phyloP scores from a whole-genome alignment of 2,797 vertebrate species.

The Sphaeramia orbicularis region DNA sequence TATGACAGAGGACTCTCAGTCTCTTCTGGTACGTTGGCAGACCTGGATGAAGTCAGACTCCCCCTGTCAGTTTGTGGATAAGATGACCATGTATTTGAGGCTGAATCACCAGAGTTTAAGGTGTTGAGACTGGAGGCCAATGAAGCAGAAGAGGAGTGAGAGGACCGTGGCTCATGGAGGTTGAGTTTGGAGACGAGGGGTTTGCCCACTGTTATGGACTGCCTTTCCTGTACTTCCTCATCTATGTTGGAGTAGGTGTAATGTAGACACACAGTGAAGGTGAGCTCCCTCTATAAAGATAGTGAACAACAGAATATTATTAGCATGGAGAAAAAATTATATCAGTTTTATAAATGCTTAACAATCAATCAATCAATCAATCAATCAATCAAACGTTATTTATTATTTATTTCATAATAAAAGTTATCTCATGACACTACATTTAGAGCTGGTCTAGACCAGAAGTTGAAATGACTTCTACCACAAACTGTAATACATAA shows the following conservation, averaged over 20 bases:
- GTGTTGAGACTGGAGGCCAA: slow-evolving; percentile 61
- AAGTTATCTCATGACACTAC: too few species aligned
- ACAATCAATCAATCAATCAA: too few species aligned
- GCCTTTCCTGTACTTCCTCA: slow-evolving; percentile 86
- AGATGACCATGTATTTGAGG: slow-evolving; percentile 54
- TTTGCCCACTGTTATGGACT: slow-evolving; percentile 84
- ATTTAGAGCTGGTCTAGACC: too few species aligned
- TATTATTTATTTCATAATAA: too few species aligned
- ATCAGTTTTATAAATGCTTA: too few species aligned
- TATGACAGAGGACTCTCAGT: slow-evolving; percentile 67
- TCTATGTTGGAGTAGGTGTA: slow-evolving; percentile 87
- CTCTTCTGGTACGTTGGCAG: slow-evolving; percentile 84
- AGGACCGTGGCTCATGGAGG: slow-evolving; percentile 74
- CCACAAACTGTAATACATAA: too few species aligned
- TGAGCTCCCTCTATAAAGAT: slow-evolving; percentile 84
- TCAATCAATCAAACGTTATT: too few species aligned
- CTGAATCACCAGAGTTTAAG: slow-evolving; percentile 52
- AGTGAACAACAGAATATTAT: slow-evolving; percentile 30
- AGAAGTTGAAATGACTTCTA: too few species aligned
- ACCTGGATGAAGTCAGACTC: slow-evolving; percentile 30
- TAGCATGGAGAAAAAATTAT: neutral
- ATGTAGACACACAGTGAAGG: slow-evolving; percentile 87
- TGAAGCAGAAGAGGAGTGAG: slow-evolving; percentile 35
- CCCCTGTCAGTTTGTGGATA: slow-evolving; percentile 20
- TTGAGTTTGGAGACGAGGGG: slow-evolving; percentile 92